phyloP scores from a whole-genome alignment of 2,113 vertebrate species.

The Rhynchomys soricoides region DNA sequence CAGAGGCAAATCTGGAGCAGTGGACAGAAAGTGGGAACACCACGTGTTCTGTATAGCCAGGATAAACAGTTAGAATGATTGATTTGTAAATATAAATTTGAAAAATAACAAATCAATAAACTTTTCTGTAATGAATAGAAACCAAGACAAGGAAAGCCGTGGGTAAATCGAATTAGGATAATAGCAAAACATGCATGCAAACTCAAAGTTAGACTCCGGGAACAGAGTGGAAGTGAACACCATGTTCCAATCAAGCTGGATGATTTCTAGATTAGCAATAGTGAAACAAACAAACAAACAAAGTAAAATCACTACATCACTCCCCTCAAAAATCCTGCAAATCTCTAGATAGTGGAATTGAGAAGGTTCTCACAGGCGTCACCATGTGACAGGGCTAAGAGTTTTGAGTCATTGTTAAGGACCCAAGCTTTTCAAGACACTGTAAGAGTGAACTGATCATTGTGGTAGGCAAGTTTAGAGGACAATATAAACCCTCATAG shows the following conservation, averaged over 20 bases:
- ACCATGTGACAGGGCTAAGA: not conserved
- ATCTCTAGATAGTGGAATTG: not conserved
- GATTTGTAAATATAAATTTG: constrained; percentile 43
- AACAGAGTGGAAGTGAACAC: not conserved
- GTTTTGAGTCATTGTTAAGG: not conserved
- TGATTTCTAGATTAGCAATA: constrained; percentile 40
- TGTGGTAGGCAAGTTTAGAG: not conserved
- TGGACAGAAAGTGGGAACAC: not conserved
- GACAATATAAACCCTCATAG: not conserved
- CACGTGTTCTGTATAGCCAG: constrained; percentile 27
- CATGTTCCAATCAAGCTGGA: not conserved
- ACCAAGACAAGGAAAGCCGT: constrained; percentile 33
- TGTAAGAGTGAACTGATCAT: not conserved
- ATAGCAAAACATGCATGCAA: constrained; percentile 27
- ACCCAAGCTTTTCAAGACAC: not conserved
- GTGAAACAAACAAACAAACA: not conserved
- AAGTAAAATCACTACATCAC: not conserved
- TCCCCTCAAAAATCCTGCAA: not conserved
- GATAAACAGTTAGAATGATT: constrained; percentile 28
- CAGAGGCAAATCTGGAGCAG: not conserved
- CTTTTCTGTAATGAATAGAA: not conserved
- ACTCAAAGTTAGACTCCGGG: not conserved
- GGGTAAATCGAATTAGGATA: constrained; percentile 8
- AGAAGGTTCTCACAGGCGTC: not conserved
- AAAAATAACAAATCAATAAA: not conserved